Evolutionary conservation across 2,888 invertebrate genomes (phyloP), one percentile per base, ranked within the genome.

Genomic region (Leptura quadrifasciata): DNA sequence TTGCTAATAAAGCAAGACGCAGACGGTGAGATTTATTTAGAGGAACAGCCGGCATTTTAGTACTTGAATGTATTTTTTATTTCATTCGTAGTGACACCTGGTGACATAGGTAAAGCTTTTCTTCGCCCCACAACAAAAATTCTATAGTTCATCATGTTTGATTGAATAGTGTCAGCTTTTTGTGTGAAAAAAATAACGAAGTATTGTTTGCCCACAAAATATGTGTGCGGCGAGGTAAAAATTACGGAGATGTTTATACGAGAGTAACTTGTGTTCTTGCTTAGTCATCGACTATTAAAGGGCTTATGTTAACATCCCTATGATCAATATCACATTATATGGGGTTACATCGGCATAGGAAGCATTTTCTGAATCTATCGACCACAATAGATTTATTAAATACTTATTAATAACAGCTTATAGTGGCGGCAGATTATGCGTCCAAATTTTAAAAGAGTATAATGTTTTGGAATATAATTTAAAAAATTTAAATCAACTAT

Each of bases 61-160:
- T 20, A 15, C 9, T 4, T 20, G 57, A 57, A 20, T 57, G 8
- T 57, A 21, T 57, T 57, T 55, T 55, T 57, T 21, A 57, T 57
- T 39, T 68, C 60, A 68, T 47, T n/a, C 15, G 17, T 15, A 47
- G 47, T 47, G 47, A 47, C 72, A 72, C 65, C 72, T 72, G 72
- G 72, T 72, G 72, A 72, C 72, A 72, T 58, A 65, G 72, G 72
- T 58, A 17, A 21, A 57, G 18, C 65, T 65, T 72, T 52, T 18
- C 47, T 47, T 47, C n/a, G n/a, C 47, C n/a, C 4, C 47, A 6
- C 15, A 47, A 47, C 47, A n/a, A 47, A 47, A 47, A 47, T 47
- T 47, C 47, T 47, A 47, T 47, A 47, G 47, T 15, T n/a, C 47
- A 47, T n/a, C 47, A n/a, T 3, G 47, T n/a, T 47, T 47, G 47